Evolutionary conservation across 64 coral and sea anemone species (phyloP).

Genomic region (Montipora sp.): DNA sequence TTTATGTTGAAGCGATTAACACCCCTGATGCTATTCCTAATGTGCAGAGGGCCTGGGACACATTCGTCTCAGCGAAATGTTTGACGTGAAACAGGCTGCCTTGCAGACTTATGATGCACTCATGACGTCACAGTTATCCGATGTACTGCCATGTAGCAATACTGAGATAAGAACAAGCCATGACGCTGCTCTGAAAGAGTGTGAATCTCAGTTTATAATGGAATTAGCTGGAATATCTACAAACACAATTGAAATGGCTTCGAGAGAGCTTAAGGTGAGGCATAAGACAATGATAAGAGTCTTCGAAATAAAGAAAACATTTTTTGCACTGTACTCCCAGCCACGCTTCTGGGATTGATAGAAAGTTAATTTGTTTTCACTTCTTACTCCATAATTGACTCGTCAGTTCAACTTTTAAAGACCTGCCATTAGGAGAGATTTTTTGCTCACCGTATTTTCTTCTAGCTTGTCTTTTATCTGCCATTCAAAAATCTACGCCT

Average conservation of each 20-base stretch:
- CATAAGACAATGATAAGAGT: too few species aligned
- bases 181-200: conserved; percentile 7
- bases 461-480: too few species aligned
- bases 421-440: too few species aligned
- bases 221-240: conserved; percentile 60
- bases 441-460: too few species aligned
- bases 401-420: too few species aligned
- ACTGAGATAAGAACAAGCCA: conserved; percentile 47
- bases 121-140: conserved; percentile 43
- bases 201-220: conserved; percentile 44
- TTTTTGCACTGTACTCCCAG: too few species aligned
- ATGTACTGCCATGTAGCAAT: conserved; percentile 58
- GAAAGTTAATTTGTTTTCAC: too few species aligned
- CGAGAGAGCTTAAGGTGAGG: conserved; percentile 63
- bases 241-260: conserved; percentile 55
- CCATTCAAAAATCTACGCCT: too few species aligned
- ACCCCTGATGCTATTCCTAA: conserved; percentile 77
- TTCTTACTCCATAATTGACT: too few species aligned
- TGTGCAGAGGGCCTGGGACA: conserved; percentile 72
- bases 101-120: conserved; percentile 35
- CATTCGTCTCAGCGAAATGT: conserved; percentile 68
- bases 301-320: too few species aligned
- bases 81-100: conserved; percentile 37
- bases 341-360: too few species aligned
- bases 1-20: conserved; percentile 79